Evolutionary conservation across 2,888 invertebrate genomes (phyloP).

Genomic region (Lasioglossum oenotherae): DNA sequence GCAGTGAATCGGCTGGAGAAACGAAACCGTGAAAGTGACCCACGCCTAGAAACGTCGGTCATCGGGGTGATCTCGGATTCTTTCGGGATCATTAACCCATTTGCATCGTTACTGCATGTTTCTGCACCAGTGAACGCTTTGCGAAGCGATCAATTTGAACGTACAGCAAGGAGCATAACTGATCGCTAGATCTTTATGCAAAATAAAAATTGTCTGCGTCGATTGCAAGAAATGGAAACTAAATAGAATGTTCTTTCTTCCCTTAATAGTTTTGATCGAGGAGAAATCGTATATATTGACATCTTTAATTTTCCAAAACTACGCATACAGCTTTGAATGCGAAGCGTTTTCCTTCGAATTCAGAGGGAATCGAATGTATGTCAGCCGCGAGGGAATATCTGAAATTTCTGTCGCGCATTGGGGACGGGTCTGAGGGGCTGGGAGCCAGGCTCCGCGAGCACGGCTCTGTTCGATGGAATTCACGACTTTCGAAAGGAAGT

Average conservation of each 20-base stretch:
- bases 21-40: constrained; percentile 62
- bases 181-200: too few species aligned
- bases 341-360: constrained; percentile 25
- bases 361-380: constrained; percentile 29
- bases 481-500: constrained; percentile 58
- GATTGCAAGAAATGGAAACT: too few species aligned
- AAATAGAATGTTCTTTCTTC: too few species aligned
- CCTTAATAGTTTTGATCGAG: too few species aligned
- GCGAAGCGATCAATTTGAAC: background rate
- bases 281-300: too few species aligned
- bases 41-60: constrained; percentile 5
- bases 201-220: too few species aligned
- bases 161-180: too few species aligned
- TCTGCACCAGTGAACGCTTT: background rate
- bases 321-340: too few species aligned
- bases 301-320: too few species aligned
- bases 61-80: background rate
- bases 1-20: constrained; percentile 5
- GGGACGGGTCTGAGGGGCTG: constrained; percentile 37
- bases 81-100: constrained; percentile 24
- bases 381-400: constrained; percentile 10
- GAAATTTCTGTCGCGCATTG: constrained; percentile 48
- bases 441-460: constrained; percentile 15
- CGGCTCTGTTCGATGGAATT: constrained; percentile 27
- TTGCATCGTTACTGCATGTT: background rate